A percentile compares a stretch with the other conserved stretches of the same genome.
phyloP scores from a whole-genome alignment of 2,113 vertebrate genomes.

The Plotosus lineatus region DNA sequence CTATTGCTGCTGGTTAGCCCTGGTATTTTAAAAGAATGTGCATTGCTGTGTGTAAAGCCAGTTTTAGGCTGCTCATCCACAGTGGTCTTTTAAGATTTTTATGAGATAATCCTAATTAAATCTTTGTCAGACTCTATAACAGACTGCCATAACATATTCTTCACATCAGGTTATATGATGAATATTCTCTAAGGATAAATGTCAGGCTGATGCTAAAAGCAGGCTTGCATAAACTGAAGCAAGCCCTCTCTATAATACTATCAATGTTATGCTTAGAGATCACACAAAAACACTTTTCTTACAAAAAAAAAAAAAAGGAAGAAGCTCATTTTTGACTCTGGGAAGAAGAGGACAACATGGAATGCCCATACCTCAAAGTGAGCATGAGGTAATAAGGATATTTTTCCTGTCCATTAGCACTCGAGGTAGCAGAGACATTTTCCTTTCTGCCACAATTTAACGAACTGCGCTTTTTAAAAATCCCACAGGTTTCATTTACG shows the following conservation, averaged over 20 bases:
- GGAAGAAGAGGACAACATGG: background rate
- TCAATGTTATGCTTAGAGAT: background rate
- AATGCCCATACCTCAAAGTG: conserved; percentile 18
- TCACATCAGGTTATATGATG: background rate
- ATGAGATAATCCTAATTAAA: background rate
- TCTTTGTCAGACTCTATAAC: background rate
- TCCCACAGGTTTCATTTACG: conserved; percentile 18
- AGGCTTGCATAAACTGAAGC: background rate
- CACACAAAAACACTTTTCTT: no score
- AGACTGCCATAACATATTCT: background rate
- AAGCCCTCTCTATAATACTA: background rate
- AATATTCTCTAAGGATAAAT: background rate
- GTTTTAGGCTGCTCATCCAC: background rate
- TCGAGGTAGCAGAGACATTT: background rate
- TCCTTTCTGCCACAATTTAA: background rate
- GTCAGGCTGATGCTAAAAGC: background rate
- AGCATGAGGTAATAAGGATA: conserved; percentile 12
- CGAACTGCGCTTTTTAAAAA: background rate
- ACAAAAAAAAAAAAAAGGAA: background rate
- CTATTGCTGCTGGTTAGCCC: background rate
- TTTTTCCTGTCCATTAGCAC: conserved; percentile 4
- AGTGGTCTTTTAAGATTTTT: background rate
- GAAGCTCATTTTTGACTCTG: background rate
- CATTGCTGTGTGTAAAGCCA: background rate
- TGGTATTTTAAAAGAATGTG: background rate